phyloP scores from a whole-genome alignment of 2,888 invertebrate species.

The Nephrotoma flavescens region DNA sequence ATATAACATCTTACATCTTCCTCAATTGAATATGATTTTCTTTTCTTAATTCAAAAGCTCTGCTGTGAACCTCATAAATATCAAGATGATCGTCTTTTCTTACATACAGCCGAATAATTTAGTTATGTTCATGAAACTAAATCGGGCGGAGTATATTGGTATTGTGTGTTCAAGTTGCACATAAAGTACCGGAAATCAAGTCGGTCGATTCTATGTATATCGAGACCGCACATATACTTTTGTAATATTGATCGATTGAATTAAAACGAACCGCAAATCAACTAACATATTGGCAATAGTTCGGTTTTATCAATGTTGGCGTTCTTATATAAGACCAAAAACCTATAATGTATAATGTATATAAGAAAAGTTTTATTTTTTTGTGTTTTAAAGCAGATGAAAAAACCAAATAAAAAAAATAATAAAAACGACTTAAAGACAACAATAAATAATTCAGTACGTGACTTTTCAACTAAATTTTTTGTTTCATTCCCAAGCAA shows the following conservation, averaged over 20 bases:
- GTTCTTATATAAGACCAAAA: background rate
- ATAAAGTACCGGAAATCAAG: background rate
- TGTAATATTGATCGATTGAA: background rate
- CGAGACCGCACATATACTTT: background rate
- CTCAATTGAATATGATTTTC: background rate
- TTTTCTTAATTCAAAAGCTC: background rate
- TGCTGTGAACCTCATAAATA: background rate
- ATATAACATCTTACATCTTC: background rate
- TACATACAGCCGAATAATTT: background rate
- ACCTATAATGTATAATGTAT: background rate
- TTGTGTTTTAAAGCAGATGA: background rate
- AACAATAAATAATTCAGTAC: background rate
- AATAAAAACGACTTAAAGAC: background rate
- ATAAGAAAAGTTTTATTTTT: background rate
- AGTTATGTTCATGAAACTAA: background rate
- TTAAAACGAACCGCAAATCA: background rate
- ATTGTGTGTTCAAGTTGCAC: background rate
- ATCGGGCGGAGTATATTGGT: background rate
- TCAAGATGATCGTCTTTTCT: background rate
- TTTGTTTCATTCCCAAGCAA: background rate
- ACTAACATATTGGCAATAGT: background rate
- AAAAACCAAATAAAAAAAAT: background rate
- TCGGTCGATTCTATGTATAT: background rate
- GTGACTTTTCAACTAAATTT: background rate
- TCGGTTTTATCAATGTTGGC: background rate